These are phyloP conservation scores for Syritta pipiens DNA, from an alignment of 2,888 invertebrate genomes.

Conservation along the genomic window DNA sequence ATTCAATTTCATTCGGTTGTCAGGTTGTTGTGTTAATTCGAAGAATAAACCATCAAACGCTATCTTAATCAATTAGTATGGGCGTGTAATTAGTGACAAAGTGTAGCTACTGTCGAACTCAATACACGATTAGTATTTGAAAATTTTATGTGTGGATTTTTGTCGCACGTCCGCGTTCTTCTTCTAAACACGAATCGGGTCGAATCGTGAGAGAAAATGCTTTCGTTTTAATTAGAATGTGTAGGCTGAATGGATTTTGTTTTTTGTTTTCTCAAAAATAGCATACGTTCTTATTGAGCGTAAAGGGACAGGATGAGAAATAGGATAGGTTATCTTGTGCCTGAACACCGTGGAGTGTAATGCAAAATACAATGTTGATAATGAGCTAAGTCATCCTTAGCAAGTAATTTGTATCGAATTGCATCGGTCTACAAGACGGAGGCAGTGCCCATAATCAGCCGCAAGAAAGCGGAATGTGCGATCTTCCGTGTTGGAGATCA, in stretches of 20 bases:
- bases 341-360: no score
- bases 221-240: slow-evolving; percentile 54
- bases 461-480: no score
- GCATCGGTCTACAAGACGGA: no score
- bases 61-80: slow-evolving; percentile 53
- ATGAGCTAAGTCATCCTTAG: no score
- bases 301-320: no score
- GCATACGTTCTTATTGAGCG: slow-evolving; percentile 9
- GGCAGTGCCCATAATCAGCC: no score
- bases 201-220: slow-evolving; percentile 63
- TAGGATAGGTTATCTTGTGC: no score
- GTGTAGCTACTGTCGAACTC: slow-evolving; percentile 21
- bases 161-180: neutral
- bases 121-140: slow-evolving; percentile 19
- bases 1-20: neutral
- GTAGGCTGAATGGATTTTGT: neutral
- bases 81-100: slow-evolving; percentile 43
- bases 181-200: slow-evolving; percentile 38
- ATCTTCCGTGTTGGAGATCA: no score
- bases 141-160: slow-evolving; percentile 8
- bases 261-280: neutral
- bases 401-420: no score
- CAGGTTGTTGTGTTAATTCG: slow-evolving; percentile 37
- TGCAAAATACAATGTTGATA: no score
- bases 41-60: slow-evolving; percentile 46